phyloP scores from a whole-genome alignment of 2,113 vertebrate genomes.

The Albula glossodonta region DNA sequence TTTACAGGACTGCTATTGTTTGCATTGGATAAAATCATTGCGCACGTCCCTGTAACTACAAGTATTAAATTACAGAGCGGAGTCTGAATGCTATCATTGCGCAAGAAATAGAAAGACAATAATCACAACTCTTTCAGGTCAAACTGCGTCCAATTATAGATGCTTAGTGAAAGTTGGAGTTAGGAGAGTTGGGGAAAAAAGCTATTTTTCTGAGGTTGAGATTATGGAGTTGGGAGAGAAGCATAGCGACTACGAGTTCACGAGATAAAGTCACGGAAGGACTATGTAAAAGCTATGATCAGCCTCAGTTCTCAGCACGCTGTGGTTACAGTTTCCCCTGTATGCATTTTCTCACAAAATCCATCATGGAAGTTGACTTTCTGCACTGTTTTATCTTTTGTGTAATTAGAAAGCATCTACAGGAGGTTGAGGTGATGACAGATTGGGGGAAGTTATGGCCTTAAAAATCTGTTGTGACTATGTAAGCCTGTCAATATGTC shows the following conservation, averaged over 20 bases:
- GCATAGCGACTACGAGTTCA: not conserved
- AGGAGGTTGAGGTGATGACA: not conserved
- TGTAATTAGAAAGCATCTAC: not conserved
- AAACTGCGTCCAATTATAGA: not conserved
- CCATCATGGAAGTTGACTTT: not conserved
- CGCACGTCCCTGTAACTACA: not conserved
- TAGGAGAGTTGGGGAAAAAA: not conserved
- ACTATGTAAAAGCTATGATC: not conserved
- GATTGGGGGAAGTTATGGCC: not conserved
- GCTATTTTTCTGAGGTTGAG: not conserved
- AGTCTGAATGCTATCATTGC: constrained; percentile 11
- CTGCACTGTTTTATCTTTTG: not conserved
- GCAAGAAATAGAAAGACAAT: constrained; percentile 9
- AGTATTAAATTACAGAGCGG: constrained; percentile 1
- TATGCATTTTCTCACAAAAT: not conserved
- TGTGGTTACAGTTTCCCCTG: not conserved
- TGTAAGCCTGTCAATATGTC: too few species aligned
- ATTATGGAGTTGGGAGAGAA: not conserved
- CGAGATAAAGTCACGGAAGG: not conserved
- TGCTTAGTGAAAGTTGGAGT: constrained; percentile 10
- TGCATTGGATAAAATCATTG: not conserved
- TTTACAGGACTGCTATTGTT: not conserved
- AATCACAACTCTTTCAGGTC: constrained; percentile 8
- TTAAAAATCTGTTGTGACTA: too few species aligned
- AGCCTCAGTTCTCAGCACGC: not conserved